These are phyloP conservation scores for Acronicta alni DNA, from an alignment of 2,888 invertebrate genomes.

Conservation along the genomic window DNA sequence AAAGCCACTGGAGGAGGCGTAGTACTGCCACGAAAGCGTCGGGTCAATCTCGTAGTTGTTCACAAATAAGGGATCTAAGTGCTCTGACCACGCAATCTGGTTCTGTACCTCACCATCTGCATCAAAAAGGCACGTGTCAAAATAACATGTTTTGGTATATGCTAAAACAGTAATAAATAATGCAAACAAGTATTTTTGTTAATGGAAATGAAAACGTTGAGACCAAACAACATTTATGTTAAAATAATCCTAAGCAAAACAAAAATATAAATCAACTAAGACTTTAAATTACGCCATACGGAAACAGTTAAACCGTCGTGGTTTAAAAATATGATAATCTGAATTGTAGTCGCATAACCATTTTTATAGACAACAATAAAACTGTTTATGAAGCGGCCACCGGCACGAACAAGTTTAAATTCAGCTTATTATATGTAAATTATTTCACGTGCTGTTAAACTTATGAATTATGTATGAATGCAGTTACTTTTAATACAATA, in stretches of 20 bases:
- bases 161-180: not conserved
- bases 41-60: constrained; percentile 97
- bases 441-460: constrained; percentile 52
- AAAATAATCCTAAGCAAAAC: not conserved
- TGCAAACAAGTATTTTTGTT: not conserved
- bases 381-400: constrained; percentile 20
- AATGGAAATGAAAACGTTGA: no score
- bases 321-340: constrained; percentile 42
- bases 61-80: constrained; percentile 96
- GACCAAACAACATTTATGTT: no score
- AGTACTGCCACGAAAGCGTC: constrained; percentile 99
- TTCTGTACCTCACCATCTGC: constrained; percentile 94
- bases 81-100: constrained; percentile 98
- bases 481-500: constrained; percentile 61
- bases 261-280: constrained; percentile 17
- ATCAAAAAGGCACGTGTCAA: constrained; percentile 34
- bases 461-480: constrained; percentile 67
- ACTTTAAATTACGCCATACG: constrained; percentile 15
- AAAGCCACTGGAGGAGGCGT: constrained; percentile 98
- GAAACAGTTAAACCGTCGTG: constrained; percentile 23
- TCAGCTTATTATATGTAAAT: constrained; percentile 53
- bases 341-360: constrained; percentile 23
- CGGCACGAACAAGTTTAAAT: constrained; percentile 36
- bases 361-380: constrained; percentile 45
- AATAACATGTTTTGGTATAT: no score